Base-by-base conservation (phyloP, 2,888 invertebrate genomes). In the Mythimna ferrago region DNA sequence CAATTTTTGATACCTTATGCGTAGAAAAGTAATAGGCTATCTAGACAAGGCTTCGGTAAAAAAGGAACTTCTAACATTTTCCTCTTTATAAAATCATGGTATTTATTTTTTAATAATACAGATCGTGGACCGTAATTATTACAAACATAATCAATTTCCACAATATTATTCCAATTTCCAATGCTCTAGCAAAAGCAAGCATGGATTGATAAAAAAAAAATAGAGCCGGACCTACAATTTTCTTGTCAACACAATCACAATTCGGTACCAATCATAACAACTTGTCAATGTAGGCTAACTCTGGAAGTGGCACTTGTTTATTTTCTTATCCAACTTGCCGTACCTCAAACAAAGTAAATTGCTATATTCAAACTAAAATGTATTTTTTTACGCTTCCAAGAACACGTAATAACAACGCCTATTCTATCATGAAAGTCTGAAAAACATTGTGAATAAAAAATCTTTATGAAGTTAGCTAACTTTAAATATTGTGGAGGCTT, bases 281-380 rank as follows among this genome's bases (percentile, higher is more conserved):
- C 54, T 79, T 56, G 66, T 80, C 38, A 75, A 65, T 51, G 63
- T 71, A 71, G 41, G 32, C 53, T 53, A 65, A 71, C 44, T 76
- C 65, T 71, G 67, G 53, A 67, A 69, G 26, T 63, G 60, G 60
- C 68, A 78, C 60, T 69, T 70, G 66, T 78, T 83, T 76, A 73
- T 81, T 76, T 73, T 72, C 6, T 56, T 53, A 70, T 44, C 56
- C 66, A 73, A 81, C 57, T 74, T 62, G 54, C 57, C 53, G 61
- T 66, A 44, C 26, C 66, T 35, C 57, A n/a, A 70, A 69, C 80
- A 38, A 75, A 74, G 58, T 26, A 64, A 67, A 75, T 79, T 67
- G 63, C 64, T 76, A 60, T 71, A 67, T 75, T 67, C 53, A 79
- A 66, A 64, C 53, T 54, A 21, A 53, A 66, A 70, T 70, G 16